Conservation (phyloP, 2,888 invertebrate species). For the Himalopsyche japonica region DNA sequence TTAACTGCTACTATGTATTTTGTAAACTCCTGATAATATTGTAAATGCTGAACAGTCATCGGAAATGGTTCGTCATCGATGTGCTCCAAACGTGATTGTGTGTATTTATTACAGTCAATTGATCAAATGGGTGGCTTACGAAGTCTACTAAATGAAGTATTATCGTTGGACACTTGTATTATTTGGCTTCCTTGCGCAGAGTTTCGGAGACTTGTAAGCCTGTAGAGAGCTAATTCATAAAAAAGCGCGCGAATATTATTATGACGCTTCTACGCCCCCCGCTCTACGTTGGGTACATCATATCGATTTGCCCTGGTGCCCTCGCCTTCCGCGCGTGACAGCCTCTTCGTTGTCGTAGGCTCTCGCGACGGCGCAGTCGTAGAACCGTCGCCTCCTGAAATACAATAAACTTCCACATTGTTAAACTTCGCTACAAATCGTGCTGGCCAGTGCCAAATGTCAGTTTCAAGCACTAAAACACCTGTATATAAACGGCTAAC, state of each 20-base stretch:
- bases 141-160: no score
- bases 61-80: no score
- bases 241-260: neutral
- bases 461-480: neutral
- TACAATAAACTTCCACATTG: neutral
- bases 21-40: no score
- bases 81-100: no score
- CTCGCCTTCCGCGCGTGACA: neutral
- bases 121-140: no score
- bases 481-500: no score
- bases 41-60: no score
- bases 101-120: no score
- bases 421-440: neutral
- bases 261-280: neutral
- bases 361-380: neutral
- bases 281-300: neutral
- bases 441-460: neutral
- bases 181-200: neutral
- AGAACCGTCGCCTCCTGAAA: neutral
- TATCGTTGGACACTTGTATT: no score
- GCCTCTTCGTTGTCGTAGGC: neutral
- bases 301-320: conserved; percentile 27
- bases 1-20: no score
- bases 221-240: neutral
- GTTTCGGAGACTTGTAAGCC: neutral